Base-by-base conservation (phyloP, 2,113 vertebrate species). In the Pollimyrus isidori region DNA sequence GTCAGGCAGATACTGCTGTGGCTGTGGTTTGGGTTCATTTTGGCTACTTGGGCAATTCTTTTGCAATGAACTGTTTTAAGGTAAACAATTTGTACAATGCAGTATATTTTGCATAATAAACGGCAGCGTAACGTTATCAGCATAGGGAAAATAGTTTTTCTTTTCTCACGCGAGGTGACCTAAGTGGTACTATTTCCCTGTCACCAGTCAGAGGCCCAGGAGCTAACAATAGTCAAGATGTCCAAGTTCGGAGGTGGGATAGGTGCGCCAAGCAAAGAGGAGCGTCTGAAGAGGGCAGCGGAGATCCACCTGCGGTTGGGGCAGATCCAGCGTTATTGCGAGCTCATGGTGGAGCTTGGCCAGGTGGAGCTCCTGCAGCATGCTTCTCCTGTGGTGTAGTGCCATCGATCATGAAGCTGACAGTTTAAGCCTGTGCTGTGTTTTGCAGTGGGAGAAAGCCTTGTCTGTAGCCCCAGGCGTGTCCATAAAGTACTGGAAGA, bases 401-500 rank as follows among this genome's bases (percentile, higher is more conserved):
- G 21, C 45, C 82, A 4, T 48, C 21, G 21, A 39, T 10, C 82
- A 48, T n/a, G 82, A 48, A 46, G 15, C 39, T 48, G 2, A 48
- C 13, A 3, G 19, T 7, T 83, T 76, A n/a, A 26, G 30, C 69
- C 69, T 35, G 69, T 15, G 69, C 69, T 88, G 10, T 92, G 7
- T 73, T 0, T 94, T 94, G 69, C 93, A 99, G 98, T 99, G 98
- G 98, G 98, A 99, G 93, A 99, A 97, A 93, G 98, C 98, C 0
- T 94, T 99, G 53, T 98, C 98, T 2, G 93, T 99, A 87, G 98
- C 98, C 1, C 98, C 98, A 13, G 98, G 98, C 26, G 98, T 99
- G 30, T 99, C 98, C n/a, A 96, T 99, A 97, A 98, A 97, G 90
- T 99, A 99, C 87, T 99, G 98, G 98, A 99, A 94, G 93, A 99